Base-by-base conservation (phyloP, 1,140 invertebrate genomes). In the Samia ricini region DNA sequence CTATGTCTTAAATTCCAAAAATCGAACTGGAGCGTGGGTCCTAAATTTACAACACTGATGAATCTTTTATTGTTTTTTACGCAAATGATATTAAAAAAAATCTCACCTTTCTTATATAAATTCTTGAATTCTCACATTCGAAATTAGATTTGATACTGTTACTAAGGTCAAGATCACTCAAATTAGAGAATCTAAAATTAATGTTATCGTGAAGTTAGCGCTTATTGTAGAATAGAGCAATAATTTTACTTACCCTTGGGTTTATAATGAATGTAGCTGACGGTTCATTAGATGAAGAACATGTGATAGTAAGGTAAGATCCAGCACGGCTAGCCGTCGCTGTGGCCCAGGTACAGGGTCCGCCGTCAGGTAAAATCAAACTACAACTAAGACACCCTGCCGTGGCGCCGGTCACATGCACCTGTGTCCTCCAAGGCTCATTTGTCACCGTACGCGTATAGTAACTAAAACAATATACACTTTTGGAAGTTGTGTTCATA, bases 241-340 rank as follows among this genome's bases (percentile, higher is more conserved):
- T n/a, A n/a, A n/a, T n/a, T n/a, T n/a, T n/a, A 42, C 56, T 51
- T 20, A 63, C 89, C 75, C 82, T 73, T 7, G 85, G 77, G 56
- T 88, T 68, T 42, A 81, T 68, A 18, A 92, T 83, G 18, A 74
- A 83, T 0, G 88, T 81, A 42, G 89, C 92, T 48, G 93, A 83
- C 0, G 79, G 79, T 29, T 92, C 92, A 71, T 84, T 91, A 66
- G 83, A 85, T 7, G 85, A 87, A 6, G 80, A 81, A 66, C 90
- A 91, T 2, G 87, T 86, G 60, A 91, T 74, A 24, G 81, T 73
- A 57, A 89, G 69, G 66, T 82, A 88, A 3, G 72, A 78, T 59
- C 93, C 92, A 56, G 86, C 91, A 1, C 92, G 93, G 36, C 95
- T 93, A 64, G 92, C 91, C 0, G 95, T 95, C 18, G 91, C 91